Conservation (phyloP, 1,140 invertebrate species). For the Bombus cullumanus region DNA sequence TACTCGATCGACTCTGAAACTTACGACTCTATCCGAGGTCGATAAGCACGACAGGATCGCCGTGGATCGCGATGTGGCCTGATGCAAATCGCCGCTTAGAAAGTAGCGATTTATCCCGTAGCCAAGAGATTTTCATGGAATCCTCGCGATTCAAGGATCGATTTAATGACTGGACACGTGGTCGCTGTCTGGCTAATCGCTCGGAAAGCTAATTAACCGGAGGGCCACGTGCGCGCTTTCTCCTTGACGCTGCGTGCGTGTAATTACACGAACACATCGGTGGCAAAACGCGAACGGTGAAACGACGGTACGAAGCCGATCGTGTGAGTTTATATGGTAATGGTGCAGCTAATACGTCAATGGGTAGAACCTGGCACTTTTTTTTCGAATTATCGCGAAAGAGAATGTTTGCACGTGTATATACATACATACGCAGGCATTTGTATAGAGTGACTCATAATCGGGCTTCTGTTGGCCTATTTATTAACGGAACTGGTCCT, state of each 20-base stretch:
- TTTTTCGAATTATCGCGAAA: constrained; percentile 1
- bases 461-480: constrained; percentile 32
- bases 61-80: constrained; percentile 20
- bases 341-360: constrained; percentile 11
- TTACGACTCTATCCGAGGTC: constrained; percentile 27
- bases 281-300: not conserved
- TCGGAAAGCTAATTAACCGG: constrained; percentile 69
- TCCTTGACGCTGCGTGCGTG: constrained; percentile 52
- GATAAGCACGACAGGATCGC: constrained; percentile 46
- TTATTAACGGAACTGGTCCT: constrained; percentile 26
- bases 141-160: constrained; percentile 59
- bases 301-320: not conserved
- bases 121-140: constrained; percentile 47
- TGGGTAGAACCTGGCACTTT: not conserved
- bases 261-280: constrained; percentile 9
- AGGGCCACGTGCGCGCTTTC: constrained; percentile 73
- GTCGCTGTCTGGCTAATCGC: constrained; percentile 57
- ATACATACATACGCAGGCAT: not conserved
- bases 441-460: constrained; percentile 33
- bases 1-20: constrained; percentile 25
- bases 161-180: constrained; percentile 64
- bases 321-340: not conserved
- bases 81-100: constrained; percentile 42
- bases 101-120: constrained; percentile 42
- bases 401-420: not conserved